These are phyloP conservation scores for Batillaria attramentaria DNA, from an alignment of 1,140 invertebrate genomes.

Conservation along the genomic window DNA sequence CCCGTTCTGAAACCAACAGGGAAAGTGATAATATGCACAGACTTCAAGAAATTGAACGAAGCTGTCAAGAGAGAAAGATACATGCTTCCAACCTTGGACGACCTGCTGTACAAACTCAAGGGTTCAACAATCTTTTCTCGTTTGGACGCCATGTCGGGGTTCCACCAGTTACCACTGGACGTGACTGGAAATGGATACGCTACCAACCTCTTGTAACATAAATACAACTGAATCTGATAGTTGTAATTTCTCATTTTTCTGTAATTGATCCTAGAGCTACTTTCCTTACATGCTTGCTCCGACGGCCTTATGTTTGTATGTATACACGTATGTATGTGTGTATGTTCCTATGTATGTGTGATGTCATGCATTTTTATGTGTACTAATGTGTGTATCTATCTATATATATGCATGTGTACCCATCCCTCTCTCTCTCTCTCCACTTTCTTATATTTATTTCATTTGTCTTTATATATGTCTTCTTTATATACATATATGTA, in stretches of 20 bases:
- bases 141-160: conserved; percentile 21
- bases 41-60: conserved; percentile 35
- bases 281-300: not conserved
- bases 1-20: conserved; percentile 40
- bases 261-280: not conserved
- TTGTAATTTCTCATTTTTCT: not conserved
- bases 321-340: too few relatives aligned
- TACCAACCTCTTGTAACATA: not conserved
- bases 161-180: conserved; percentile 33
- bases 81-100: conserved; percentile 34
- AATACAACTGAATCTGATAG: not conserved
- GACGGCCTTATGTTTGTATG: too few relatives aligned
- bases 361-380: too few relatives aligned
- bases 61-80: conserved; percentile 29
- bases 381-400: too few relatives aligned
- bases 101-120: conserved; percentile 25
- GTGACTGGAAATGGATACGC: not conserved
- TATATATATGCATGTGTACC: too few relatives aligned
- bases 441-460: too few relatives aligned
- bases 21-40: conserved; percentile 37
- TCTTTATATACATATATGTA: too few relatives aligned
- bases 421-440: too few relatives aligned
- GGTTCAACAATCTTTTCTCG: conserved; percentile 24
- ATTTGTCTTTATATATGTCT: too few relatives aligned
- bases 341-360: too few relatives aligned